Evolutionary conservation across 2,113 vertebrate genomes (phyloP).

Genomic region (Cyanoderma ruficeps): DNA sequence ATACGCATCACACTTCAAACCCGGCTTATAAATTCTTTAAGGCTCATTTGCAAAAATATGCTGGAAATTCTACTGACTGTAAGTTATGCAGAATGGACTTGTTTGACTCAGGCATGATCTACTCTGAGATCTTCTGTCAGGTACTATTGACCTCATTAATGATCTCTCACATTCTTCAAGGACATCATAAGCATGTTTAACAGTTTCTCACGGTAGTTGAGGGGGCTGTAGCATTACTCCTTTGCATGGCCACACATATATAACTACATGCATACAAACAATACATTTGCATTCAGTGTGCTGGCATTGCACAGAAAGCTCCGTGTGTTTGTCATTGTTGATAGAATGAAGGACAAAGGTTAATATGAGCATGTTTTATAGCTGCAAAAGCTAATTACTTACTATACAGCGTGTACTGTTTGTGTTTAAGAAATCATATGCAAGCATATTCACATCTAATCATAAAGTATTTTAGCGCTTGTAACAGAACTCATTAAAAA

Average conservation of each 20-base stretch:
- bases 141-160: background rate
- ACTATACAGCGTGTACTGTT: background rate
- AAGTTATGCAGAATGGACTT: background rate
- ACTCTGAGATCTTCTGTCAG: background rate
- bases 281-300: background rate
- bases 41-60: background rate
- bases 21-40: background rate
- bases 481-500: conserved; percentile 52
- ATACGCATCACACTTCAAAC: background rate
- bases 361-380: background rate
- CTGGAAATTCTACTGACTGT: background rate
- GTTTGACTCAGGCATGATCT: background rate
- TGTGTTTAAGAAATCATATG: background rate
- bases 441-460: background rate
- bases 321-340: background rate
- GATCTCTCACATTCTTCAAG: background rate
- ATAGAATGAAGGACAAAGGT: background rate
- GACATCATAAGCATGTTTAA: background rate
- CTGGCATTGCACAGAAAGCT: background rate
- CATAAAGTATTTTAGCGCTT: conserved; percentile 9
- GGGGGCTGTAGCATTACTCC: background rate
- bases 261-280: background rate
- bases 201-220: background rate
- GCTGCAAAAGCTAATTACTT: conserved; percentile 5
- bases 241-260: background rate